A percentile compares a stretch with the other conserved stretches of the same genome.
These are phyloP conservation scores for Listronotus oregonensis DNA, from an alignment of 1,140 invertebrate species.

Conservation along the genomic window DNA sequence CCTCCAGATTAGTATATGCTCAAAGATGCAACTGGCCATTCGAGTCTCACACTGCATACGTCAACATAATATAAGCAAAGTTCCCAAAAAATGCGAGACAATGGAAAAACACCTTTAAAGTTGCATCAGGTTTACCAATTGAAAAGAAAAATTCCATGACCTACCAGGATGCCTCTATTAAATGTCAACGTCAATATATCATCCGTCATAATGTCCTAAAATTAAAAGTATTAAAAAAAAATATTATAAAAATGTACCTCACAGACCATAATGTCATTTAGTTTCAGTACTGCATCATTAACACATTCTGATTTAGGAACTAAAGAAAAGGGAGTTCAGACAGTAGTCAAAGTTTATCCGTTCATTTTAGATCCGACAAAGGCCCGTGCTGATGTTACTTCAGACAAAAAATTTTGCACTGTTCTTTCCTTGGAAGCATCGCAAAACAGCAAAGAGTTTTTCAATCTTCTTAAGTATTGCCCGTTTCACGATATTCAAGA, in stretches of 20 bases:
- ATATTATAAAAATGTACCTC: slow-evolving; percentile 8
- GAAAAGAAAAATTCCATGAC: no score
- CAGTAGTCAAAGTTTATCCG: slow-evolving; percentile 38
- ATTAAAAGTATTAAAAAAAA: slow-evolving; percentile 2
- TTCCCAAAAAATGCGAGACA: no score
- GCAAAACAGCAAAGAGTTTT: slow-evolving; percentile 32
- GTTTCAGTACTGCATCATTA: not conserved
- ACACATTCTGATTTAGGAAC: not conserved
- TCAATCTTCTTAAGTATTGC: slow-evolving; percentile 32
- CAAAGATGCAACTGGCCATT: no score
- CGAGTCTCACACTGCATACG: no score
- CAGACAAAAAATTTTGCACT: slow-evolving; percentile 36
- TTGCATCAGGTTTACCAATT: no score
- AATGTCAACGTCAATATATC: no score
- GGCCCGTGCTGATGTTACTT: slow-evolving; percentile 19
- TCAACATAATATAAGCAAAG: no score
- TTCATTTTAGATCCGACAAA: slow-evolving; percentile 28
- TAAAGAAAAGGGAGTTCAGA: slow-evolving; percentile 35
- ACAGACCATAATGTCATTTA: slow-evolving; percentile 16
- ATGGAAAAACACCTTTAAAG: no score
- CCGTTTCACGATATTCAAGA: slow-evolving; percentile 39
- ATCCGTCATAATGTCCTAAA: not conserved
- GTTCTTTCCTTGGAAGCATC: slow-evolving; percentile 32
- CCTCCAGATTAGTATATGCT: no score
- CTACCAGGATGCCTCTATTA: no score